phyloP scores from a whole-genome alignment of 1,140 invertebrate genomes.

The Monochamus saltuarius region DNA sequence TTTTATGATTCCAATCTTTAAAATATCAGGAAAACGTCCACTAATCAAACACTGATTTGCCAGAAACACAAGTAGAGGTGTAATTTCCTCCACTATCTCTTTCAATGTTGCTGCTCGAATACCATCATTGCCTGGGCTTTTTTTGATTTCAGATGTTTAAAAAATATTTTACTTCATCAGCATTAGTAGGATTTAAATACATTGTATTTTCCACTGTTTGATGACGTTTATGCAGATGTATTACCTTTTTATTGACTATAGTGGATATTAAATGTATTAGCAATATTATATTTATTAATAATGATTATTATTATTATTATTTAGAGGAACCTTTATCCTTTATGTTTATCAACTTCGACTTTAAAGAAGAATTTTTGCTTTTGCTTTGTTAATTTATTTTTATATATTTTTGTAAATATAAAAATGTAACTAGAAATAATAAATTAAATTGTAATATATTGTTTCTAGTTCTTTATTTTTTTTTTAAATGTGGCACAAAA shows the following conservation, averaged over 20 bases:
- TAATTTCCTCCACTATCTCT: conserved; percentile 16
- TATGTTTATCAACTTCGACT: not conserved
- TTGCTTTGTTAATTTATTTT: conserved; percentile 2
- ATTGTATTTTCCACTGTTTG: conserved; percentile 1
- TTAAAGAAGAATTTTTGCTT: conserved; percentile 1
- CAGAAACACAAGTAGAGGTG: conserved; percentile 1
- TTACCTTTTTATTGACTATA: not conserved
- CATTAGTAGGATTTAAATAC: conserved; percentile 3
- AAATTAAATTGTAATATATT: too few species aligned
- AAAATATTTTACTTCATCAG: conserved; percentile 3
- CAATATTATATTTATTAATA: not conserved
- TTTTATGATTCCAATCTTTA: conserved; percentile 24
- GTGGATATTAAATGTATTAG: not conserved
- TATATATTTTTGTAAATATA: not conserved
- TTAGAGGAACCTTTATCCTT: not conserved
- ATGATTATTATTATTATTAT: not conserved
- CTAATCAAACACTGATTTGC: conserved; percentile 15
- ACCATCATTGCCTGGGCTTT: conserved; percentile 12
- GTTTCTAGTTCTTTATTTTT: too few species aligned
- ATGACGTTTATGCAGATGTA: too few species aligned
- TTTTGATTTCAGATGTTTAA: conserved; percentile 10
- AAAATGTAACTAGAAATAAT: too few species aligned
- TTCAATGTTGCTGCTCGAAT: conserved; percentile 15
- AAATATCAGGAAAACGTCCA: conserved; percentile 17
- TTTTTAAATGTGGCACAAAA: too few species aligned